Conservation (phyloP, 2,888 invertebrate genomes). For the Parasteatoda lunata region DNA sequence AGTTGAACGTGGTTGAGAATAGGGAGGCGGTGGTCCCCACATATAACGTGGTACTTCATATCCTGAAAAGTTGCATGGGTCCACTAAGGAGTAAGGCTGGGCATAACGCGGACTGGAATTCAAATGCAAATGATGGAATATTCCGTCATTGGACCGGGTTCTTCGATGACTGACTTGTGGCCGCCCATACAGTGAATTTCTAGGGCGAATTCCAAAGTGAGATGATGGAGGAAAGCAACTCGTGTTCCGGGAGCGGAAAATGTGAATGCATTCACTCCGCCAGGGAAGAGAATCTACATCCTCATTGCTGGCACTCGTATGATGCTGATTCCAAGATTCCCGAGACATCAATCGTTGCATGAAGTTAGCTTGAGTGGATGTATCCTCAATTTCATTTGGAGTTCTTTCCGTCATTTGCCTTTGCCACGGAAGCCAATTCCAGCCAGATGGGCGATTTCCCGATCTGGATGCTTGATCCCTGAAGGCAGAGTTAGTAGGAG, state of each 20-base stretch:
- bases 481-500: not conserved
- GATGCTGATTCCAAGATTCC: slow-evolving; percentile 52
- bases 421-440: slow-evolving; percentile 68
- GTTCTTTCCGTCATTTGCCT: slow-evolving; percentile 16
- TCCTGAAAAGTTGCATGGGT: slow-evolving; percentile 46
- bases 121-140: slow-evolving; percentile 69
- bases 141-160: slow-evolving; percentile 69
- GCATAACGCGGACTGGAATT: slow-evolving; percentile 56
- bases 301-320: slow-evolving; percentile 9
- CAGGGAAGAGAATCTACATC: slow-evolving; percentile 55
- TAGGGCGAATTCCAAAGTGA: slow-evolving; percentile 42
- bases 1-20: slow-evolving; percentile 75
- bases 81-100: slow-evolving; percentile 54
- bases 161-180: slow-evolving; percentile 55
- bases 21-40: slow-evolving; percentile 93
- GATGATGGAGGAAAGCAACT: slow-evolving; percentile 44
- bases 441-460: slow-evolving; percentile 42
- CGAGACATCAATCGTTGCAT: slow-evolving; percentile 63
- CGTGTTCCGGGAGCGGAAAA: slow-evolving; percentile 50
- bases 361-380: slow-evolving; percentile 30
- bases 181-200: slow-evolving; percentile 49
- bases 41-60: slow-evolving; percentile 75
- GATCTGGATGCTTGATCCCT: not conserved
- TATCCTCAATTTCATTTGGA: not conserved
- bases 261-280: slow-evolving; percentile 66